Evolutionary conservation across 2,888 invertebrate genomes (phyloP), one percentile per base, ranked within the genome.

Genomic region (Xestoiulus laeticollis): DNA sequence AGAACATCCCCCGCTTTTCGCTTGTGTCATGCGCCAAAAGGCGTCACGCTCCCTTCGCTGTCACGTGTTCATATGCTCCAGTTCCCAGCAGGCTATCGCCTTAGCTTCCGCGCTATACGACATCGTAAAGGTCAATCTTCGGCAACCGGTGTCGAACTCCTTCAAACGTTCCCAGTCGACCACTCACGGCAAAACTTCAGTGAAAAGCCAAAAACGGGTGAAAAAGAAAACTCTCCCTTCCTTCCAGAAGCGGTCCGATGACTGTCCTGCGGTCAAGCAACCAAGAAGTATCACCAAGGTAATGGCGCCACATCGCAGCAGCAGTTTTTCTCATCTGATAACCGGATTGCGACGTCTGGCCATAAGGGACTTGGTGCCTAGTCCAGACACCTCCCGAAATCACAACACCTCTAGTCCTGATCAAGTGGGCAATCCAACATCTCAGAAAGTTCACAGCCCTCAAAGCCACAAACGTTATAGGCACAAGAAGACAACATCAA

Each of bases 61-160:
- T 92, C 97, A 97, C 93, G 97, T 96, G 85, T 97, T 97, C 92
- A 96, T 96, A 90, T 97, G 97, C 92, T 95, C 95, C 92, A 95
- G 95, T 90, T 95, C 96, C 48, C 97, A 97, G 93, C 97, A 97
- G 92, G 97, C 97, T 89, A 96, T 97, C 68, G 96, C 97, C 0
- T 96, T 97, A 90, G 97, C 97, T 19, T 97, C 97, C 85, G 97
- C 97, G 89, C 93, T 97, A 90, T 97, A 97, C 93, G 96, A 97
- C 92, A 96, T 96, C 53, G 93, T 97, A 19, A 87, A 32, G 38
- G 43, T n/a, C 82, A 87, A 87, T 68, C 59, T 86, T 32, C 19
- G 30, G 19, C 32, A 59, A 59, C 1, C n/a, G 59, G 59, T n/a
- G 19, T 19, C 33, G n/a, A 85, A 19, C n/a, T 59, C 59, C 8